A percentile compares a stretch with the other conserved stretches of the same genome.
phyloP scores from a whole-genome alignment of 1,140 invertebrate genomes.

The Pseudomyrmex gracilis region DNA sequence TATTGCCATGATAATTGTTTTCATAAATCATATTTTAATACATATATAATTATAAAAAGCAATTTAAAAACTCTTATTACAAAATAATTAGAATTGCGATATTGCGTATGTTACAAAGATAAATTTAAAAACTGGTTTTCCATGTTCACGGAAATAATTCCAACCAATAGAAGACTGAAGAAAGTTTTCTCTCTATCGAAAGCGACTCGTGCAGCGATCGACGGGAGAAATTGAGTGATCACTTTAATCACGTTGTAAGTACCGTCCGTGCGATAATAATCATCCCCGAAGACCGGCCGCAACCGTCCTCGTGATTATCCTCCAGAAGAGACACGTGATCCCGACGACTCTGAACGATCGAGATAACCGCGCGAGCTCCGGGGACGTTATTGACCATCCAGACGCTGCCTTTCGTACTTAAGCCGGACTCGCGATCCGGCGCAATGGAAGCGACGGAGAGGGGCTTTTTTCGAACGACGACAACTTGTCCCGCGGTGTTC shows the following conservation, averaged over 20 bases:
- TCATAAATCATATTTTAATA: neutral
- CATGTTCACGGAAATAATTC: neutral
- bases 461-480: conserved; percentile 70
- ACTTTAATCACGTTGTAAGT: conserved; percentile 56
- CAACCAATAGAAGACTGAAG: neutral
- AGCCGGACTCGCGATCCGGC: conserved; percentile 47
- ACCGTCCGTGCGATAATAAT: conserved; percentile 56
- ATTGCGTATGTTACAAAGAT: too few relatives aligned
- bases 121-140: too few relatives aligned
- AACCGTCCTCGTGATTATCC: conserved; percentile 59
- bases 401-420: conserved; percentile 19
- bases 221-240: conserved; percentile 58
- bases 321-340: conserved; percentile 56
- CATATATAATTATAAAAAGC: neutral
- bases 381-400: conserved; percentile 45
- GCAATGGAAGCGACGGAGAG: conserved; percentile 61
- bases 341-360: conserved; percentile 43
- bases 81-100: too few relatives aligned
- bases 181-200: conserved; percentile 13
- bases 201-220: conserved; percentile 35
- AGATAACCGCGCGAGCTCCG: conserved; percentile 56
- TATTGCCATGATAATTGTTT: neutral
- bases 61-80: neutral
- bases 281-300: conserved; percentile 48
- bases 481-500: conserved; percentile 77